Percentiles rank a stretch among this genome's conserved stretches.
Conservation (phyloP, 2,113 vertebrate genomes). For the Ia io region DNA sequence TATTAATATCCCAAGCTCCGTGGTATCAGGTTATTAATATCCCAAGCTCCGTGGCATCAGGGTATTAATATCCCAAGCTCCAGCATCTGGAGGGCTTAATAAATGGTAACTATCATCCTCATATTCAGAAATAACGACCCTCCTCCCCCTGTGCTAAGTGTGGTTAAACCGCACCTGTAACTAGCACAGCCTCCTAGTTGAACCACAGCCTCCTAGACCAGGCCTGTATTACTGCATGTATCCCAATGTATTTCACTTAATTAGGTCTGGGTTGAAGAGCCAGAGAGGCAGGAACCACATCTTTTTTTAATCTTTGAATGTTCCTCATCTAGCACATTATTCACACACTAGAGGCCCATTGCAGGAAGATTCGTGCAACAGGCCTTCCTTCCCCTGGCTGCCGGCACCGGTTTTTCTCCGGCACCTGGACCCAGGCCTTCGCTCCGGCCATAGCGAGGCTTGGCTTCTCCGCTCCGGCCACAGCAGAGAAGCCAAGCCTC, state of each 20-base stretch:
- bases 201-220: not conserved
- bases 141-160: not conserved
- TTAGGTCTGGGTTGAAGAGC: not conserved
- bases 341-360: too few relatives aligned
- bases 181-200: not conserved
- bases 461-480: too few relatives aligned
- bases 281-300: not conserved
- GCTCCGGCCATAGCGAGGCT: too few relatives aligned
- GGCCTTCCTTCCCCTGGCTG: too few relatives aligned
- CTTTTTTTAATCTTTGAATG: not conserved
- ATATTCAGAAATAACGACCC: not conserved
- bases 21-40: too few relatives aligned
- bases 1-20: too few relatives aligned
- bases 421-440: too few relatives aligned
- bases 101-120: not conserved
- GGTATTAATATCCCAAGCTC: not conserved
- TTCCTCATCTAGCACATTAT: not conserved
- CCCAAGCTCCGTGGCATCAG: too few relatives aligned
- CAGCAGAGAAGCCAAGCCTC: too few relatives aligned
- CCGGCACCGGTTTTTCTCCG: too few relatives aligned
- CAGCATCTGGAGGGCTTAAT: not conserved
- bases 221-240: too few relatives aligned
- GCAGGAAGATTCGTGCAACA: too few relatives aligned
- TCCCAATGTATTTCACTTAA: not conserved
- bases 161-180: not conserved